These are phyloP conservation scores for Crocodylus rhombifer DNA, from an alignment of 2,797 vertebrate genomes.

Conservation along the genomic window DNA sequence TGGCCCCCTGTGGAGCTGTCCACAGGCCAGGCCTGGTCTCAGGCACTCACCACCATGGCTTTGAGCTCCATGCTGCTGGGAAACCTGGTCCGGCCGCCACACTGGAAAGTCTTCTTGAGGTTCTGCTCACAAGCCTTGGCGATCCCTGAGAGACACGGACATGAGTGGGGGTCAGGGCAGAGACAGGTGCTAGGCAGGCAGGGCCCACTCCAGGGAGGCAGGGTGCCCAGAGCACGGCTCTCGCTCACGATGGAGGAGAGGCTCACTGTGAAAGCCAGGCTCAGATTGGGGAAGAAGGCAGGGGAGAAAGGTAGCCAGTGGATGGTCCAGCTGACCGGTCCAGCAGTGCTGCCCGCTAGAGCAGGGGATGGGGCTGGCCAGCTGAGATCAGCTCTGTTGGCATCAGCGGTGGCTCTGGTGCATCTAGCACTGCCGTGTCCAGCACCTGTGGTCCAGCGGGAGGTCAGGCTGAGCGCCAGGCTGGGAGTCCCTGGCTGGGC, in stretches of 20 bases:
- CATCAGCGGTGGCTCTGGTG: too few relatives aligned
- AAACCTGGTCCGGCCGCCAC: conserved; percentile 88
- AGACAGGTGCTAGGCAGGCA: background rate
- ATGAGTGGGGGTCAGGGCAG: background rate
- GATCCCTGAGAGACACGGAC: conserved; percentile 83
- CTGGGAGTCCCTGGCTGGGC: background rate
- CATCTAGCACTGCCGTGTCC: too few relatives aligned
- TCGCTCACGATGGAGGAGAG: background rate
- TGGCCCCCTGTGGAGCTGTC: too few relatives aligned
- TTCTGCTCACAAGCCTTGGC: conserved; percentile 96
- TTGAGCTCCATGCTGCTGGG: conserved; percentile 94
- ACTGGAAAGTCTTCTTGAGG: conserved; percentile 91
- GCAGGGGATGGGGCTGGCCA: background rate
- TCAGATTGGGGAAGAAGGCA: background rate
- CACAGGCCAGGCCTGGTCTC: too few relatives aligned
- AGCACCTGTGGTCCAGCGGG: background rate
- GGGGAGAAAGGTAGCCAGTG: background rate
- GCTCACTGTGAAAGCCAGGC: background rate
- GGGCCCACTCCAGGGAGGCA: too few relatives aligned
- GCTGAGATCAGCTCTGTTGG: too few relatives aligned
- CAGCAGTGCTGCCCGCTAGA: background rate
- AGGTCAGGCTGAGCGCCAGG: background rate
- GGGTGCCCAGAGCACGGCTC: background rate
- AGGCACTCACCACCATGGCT: conserved; percentile 92
- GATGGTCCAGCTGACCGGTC: background rate